Evolutionary conservation across 2,113 vertebrate species (phyloP).

Genomic region (Periophthalmus modestus): DNA sequence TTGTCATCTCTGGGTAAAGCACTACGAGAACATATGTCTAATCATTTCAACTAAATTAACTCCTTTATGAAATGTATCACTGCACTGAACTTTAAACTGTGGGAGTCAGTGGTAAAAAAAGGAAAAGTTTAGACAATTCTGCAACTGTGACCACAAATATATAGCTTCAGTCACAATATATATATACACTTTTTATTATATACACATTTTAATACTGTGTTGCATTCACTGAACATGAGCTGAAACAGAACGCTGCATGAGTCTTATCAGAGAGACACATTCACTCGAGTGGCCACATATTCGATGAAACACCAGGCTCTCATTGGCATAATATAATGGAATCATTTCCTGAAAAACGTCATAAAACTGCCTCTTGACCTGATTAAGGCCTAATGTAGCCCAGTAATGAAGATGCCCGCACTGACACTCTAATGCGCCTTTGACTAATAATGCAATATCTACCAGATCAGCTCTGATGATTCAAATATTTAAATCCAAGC

Average conservation of each 20-base stretch:
- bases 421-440: conserved; percentile 7
- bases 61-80: conserved; percentile 1
- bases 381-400: conserved; percentile 10
- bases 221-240: conserved; percentile 1
- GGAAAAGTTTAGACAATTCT: neutral
- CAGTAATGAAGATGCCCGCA: conserved; percentile 7
- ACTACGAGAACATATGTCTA: conserved; percentile 4
- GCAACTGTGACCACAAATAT: too few species aligned
- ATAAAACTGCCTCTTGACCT: conserved; percentile 8
- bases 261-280: neutral
- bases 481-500: conserved; percentile 10
- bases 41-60: conserved; percentile 5
- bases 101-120: neutral
- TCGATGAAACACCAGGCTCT: neutral
- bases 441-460: conserved; percentile 13
- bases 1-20: conserved; percentile 6
- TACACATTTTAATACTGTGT: neutral
- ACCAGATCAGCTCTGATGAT: conserved; percentile 11
- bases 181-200: too few species aligned
- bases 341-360: conserved; percentile 4
- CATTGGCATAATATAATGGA: conserved; percentile 3
- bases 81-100: neutral
- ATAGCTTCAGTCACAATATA: neutral
- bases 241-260: neutral
- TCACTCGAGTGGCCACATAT: neutral